Evolutionary conservation across 2,113 vertebrate species (phyloP).

Genomic region (Meriones unguiculatus): DNA sequence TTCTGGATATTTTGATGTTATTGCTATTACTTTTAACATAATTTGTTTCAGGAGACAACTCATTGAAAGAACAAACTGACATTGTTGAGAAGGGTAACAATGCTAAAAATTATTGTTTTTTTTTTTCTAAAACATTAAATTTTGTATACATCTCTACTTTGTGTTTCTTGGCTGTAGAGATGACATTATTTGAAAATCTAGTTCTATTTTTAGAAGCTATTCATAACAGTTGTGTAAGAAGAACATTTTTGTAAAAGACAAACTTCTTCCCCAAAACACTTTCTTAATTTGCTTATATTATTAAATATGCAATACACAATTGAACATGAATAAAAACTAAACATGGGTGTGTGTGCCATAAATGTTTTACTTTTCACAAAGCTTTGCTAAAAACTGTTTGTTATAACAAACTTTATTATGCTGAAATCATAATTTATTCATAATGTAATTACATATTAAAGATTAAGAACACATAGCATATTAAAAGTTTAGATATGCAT

Average conservation of each 20-base stretch:
- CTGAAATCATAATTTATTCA: neutral
- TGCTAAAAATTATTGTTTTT: neutral
- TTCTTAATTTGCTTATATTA: neutral
- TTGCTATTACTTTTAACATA: neutral
- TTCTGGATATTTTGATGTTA: neutral
- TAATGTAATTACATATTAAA: neutral
- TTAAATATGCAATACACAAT: neutral
- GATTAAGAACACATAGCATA: neutral
- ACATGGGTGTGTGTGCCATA: neutral
- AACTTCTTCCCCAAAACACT: neutral
- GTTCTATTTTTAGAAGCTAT: neutral
- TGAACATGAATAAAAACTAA: neutral
- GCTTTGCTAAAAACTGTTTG: neutral
- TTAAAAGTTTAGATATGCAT: neutral
- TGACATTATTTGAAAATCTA: neutral
- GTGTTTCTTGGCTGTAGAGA: neutral
- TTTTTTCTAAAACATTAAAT: neutral
- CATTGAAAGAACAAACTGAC: neutral
- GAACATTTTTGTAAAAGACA: neutral
- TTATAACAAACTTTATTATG: neutral
- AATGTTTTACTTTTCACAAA: neutral
- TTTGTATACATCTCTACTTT: neutral
- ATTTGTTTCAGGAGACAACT: neutral
- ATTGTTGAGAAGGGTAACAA: neutral
- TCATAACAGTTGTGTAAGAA: neutral